phyloP scores from a whole-genome alignment of 2,797 vertebrate species.

The Apogon hyalosoma region DNA sequence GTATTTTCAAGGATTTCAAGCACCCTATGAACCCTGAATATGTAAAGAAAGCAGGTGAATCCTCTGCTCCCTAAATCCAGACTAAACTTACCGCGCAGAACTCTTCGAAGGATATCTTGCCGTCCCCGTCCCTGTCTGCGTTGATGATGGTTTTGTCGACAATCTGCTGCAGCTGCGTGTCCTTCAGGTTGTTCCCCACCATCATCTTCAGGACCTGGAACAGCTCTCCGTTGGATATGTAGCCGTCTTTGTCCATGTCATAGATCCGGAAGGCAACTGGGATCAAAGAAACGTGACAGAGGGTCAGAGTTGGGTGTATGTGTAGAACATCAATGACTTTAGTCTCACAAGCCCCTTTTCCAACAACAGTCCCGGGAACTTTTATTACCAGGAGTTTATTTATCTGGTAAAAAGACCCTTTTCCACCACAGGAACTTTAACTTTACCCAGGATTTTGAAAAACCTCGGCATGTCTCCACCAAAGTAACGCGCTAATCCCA shows the following conservation, averaged over 20 bases:
- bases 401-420: too few species aligned
- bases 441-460: too few species aligned
- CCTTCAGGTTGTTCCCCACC: slow-evolving; percentile 96
- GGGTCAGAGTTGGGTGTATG: not conserved
- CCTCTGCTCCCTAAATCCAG: not conserved
- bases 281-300: slow-evolving; percentile 12
- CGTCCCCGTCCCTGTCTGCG: slow-evolving; percentile 92
- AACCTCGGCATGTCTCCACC: too few species aligned
- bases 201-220: slow-evolving; percentile 97
- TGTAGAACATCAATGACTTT: not conserved
- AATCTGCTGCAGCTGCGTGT: slow-evolving; percentile 95
- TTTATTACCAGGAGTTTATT: too few species aligned
- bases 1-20: too few species aligned
- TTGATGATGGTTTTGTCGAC: slow-evolving; percentile 88
- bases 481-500: too few species aligned
- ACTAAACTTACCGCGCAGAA: slow-evolving; percentile 90
- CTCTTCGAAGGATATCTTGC: slow-evolving; percentile 94
- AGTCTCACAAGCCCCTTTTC: too few species aligned
- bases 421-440: too few species aligned
- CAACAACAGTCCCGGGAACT: too few species aligned
- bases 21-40: too few species aligned
- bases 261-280: slow-evolving; percentile 94
- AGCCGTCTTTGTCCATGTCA: slow-evolving; percentile 96
- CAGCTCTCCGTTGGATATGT: slow-evolving; percentile 94
- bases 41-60: not conserved